Percentiles rank a stretch among this genome's conserved stretches.
phyloP scores from a whole-genome alignment of 1,140 invertebrate genomes.

The Orchestia grillus region DNA sequence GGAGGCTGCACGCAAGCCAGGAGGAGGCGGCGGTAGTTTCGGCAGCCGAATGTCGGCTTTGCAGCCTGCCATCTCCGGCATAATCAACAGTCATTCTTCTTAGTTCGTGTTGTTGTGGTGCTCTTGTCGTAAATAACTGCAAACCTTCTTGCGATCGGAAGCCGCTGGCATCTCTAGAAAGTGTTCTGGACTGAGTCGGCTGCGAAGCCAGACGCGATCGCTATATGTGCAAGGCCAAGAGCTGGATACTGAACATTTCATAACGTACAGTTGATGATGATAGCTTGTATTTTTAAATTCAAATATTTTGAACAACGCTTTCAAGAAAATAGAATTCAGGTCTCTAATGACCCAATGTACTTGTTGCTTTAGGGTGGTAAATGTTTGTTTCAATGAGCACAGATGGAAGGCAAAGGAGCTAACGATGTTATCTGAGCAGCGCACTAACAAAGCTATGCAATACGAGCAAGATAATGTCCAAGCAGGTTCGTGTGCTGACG shows the following conservation, averaged over 20 bases:
- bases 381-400: neutral
- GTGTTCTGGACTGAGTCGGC: neutral
- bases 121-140: constrained; percentile 54
- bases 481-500: neutral
- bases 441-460: constrained; percentile 3
- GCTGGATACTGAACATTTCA: neutral
- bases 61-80: constrained; percentile 31
- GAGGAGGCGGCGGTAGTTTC: neutral
- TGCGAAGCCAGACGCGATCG: neutral
- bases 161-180: constrained; percentile 34
- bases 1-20: neutral
- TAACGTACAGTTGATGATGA: neutral
- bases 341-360: neutral
- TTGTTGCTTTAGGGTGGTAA: neutral
- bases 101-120: constrained; percentile 45
- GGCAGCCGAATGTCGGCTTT: neutral
- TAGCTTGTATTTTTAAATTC: too few species aligned
- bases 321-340: neutral
- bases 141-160: constrained; percentile 24
- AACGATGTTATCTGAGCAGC: neutral
- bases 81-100: constrained; percentile 56
- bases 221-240: neutral
- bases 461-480: neutral
- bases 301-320: neutral
- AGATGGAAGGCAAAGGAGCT: neutral